Evolutionary conservation across 2,113 vertebrate species (phyloP), one percentile per base, ranked within the genome.

Genomic region (Daubentonia madagascariensis): DNA sequence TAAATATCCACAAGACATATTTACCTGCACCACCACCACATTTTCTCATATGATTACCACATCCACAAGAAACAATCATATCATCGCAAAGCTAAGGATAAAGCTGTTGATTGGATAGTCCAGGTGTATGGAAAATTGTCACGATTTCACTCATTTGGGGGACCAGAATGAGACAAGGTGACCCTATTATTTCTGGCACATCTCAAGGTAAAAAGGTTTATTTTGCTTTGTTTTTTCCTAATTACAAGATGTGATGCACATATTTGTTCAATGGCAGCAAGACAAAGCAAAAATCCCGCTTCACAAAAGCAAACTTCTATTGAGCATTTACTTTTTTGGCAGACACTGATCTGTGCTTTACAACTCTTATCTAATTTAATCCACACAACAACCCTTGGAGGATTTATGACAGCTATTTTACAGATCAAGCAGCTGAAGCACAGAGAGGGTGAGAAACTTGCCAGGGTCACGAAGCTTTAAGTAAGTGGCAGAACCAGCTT

Each of bases 21-120:
- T 43, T 13, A 32, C 52, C 9, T 25, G 25, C 0, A 0, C 43
- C 4, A 17, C 10, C 18, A 61, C 32, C 68, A 8, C 68, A 23
- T n/a, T 40, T 40, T 43, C 91, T 43, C 65, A 30, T 2, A 2
- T 4, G 25, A 32, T 6, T 12, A 57, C 18, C 50, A 50, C 17
- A 75, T 37, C 43, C 52, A 73, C 52, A 37, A 28, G 70, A 8
- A 35, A 25, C 4, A 72, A 57, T 75, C 52, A 10, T 5, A n/a
- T 23, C 52, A 1, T 43, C 3, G 0, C 37, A 10, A 23, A 35
- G 32, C 11, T 10, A 13, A n/a, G 35, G 43, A 35, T 22, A 18
- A n/a, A 28, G 40, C 11, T n/a, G 67, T 32, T 48, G 2, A 9
- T 10, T 11, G 73, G 61, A 11, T 2, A 1, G 10, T 32, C n/a